Evolutionary conservation across 2,888 invertebrate species (phyloP).

Genomic region (Drosophila peninsularis): DNA sequence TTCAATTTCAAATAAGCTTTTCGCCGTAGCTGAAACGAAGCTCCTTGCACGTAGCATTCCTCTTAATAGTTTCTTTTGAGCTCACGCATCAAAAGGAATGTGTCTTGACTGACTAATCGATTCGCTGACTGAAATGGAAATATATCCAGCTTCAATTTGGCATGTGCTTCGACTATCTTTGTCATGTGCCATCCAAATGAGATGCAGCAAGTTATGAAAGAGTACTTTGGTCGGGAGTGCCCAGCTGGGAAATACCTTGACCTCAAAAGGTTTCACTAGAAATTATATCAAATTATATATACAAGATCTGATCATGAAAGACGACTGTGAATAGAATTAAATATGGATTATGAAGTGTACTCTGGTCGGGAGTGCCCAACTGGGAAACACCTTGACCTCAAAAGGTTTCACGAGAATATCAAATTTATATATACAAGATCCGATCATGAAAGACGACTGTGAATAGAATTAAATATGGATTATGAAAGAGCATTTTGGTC

Average conservation of each 20-base stretch:
- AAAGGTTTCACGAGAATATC: too few species aligned
- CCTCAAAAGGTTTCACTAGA: too few species aligned
- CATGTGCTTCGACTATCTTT: background rate
- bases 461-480: too few species aligned
- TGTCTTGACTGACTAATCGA: slow-evolving; percentile 1
- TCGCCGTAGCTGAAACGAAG: slow-evolving; percentile 5
- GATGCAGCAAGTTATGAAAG: background rate
- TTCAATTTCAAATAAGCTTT: slow-evolving; percentile 22
- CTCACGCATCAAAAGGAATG: background rate
- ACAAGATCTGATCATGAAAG: too few species aligned
- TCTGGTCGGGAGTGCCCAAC: too few species aligned
- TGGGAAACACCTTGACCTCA: too few species aligned
- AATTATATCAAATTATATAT: too few species aligned
- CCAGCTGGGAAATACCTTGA: background rate
- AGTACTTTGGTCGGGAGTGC: background rate
- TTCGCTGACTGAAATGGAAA: background rate
- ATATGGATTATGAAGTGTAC: too few species aligned
- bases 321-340: too few species aligned
- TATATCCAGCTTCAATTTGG: background rate
- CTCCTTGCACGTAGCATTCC: background rate
- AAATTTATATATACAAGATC: too few species aligned
- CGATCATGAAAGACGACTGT: too few species aligned
- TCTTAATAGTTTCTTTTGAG: background rate
- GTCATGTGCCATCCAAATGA: background rate
- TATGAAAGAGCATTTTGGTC: too few species aligned